Evolutionary conservation across 2,113 vertebrate genomes (phyloP).

Genomic region (Nycticryphes semicollaris): DNA sequence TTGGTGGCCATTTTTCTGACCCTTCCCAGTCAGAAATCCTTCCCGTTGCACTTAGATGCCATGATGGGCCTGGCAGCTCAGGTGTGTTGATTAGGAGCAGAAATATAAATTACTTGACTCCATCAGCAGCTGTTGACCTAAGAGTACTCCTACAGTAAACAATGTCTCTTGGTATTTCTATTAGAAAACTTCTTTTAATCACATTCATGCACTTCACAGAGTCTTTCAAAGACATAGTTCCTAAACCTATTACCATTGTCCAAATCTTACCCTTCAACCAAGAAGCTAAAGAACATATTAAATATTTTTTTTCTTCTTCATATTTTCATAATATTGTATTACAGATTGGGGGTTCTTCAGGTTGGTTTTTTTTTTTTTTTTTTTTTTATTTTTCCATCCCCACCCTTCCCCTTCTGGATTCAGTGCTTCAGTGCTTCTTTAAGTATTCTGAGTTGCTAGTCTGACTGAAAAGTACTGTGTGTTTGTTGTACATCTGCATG

Average conservation of each 20-base stretch:
- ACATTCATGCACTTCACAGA: neutral
- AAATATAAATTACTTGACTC: neutral
- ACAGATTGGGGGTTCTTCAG: neutral
- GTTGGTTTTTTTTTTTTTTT: neutral
- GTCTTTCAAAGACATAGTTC: neutral
- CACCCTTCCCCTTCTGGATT: neutral
- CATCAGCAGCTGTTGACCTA: neutral
- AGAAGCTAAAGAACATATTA: neutral
- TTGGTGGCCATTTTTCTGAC: neutral
- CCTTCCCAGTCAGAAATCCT: neutral
- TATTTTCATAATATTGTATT: neutral
- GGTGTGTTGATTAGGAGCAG: neutral
- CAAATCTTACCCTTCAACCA: neutral
- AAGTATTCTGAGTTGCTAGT: neutral
- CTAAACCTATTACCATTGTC: neutral
- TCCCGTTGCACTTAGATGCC: neutral
- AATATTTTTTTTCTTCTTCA: neutral
- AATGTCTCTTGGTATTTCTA: neutral
- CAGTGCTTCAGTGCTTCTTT: neutral
- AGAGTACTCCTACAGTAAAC: neutral
- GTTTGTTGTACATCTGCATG: constrained; percentile 48
- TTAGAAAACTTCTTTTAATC: neutral
- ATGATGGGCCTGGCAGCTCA: neutral
- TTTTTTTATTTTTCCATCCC: no score
- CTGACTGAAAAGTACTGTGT: constrained; percentile 23